phyloP scores from a whole-genome alignment of 2,888 invertebrate species.

The Microdon myrmicae region DNA sequence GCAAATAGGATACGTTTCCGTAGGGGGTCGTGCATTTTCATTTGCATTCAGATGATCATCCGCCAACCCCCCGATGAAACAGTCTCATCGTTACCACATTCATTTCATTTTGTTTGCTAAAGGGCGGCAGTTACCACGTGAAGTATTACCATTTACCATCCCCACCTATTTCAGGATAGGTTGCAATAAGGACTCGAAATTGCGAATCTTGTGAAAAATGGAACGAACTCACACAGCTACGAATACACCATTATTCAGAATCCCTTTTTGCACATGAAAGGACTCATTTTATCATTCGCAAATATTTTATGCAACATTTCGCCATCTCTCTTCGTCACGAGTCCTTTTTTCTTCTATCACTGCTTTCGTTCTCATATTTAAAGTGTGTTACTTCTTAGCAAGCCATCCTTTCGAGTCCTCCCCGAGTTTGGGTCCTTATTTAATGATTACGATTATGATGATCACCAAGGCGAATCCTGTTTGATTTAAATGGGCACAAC shows the following conservation, averaged over 20 bases:
- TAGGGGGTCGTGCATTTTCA: constrained; percentile 33
- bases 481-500: constrained; percentile 39
- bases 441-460: constrained; percentile 42
- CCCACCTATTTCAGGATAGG: not conserved
- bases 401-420: constrained; percentile 33
- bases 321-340: no score
- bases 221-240: constrained; percentile 14
- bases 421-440: constrained; percentile 36
- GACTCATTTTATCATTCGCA: constrained; percentile 38
- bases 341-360: constrained; percentile 9
- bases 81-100: constrained; percentile 35
- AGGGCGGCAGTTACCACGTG: constrained; percentile 14
- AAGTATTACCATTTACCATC: constrained; percentile 42
- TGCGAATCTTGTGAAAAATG: constrained; percentile 24
- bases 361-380: constrained; percentile 10
- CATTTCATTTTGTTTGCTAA: constrained; percentile 22
- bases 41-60: constrained; percentile 16
- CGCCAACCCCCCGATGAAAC: constrained; percentile 7
- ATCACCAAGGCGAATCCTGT: constrained; percentile 46
- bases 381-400: constrained; percentile 25
- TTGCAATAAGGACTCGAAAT: constrained; percentile 8
- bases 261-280: constrained; percentile 28
- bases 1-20: constrained; percentile 45
- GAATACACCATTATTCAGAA: not conserved
- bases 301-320: constrained; percentile 24